Evolutionary conservation across 2,113 vertebrate species (phyloP), one percentile per base, ranked within the genome.

Genomic region (Crotalus helleri): DNA sequence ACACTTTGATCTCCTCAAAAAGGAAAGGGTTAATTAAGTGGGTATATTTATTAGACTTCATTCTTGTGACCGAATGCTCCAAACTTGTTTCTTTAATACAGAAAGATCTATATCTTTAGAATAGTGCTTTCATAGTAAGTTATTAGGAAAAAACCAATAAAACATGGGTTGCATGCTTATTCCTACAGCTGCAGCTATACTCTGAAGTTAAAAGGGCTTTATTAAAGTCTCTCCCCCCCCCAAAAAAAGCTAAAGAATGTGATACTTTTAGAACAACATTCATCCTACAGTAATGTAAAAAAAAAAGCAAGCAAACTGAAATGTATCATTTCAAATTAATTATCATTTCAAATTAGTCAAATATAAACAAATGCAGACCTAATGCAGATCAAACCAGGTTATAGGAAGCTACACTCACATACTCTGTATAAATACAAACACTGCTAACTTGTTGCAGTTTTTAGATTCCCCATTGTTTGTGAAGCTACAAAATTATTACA

Each of bases 381-480:
- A 69, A 69, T 69, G 13, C 64, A 69, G 5, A 69, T 69, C 64
- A 69, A 81, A 44, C 7, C 33, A 44, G n/a, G 39, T 15, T 74
- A 26, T 51, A 93, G 26, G 23, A 94, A 93, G 93, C 4, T 39
- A 33, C 10, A 87, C 55, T 21, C 33, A 21, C 17, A 44, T 81
- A 21, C 29, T 69, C 29, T 69, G 29, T 39, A 81, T 44, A 81
- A 81, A 93, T 92, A 94, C 92, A 94, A 95, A 88, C 93, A 93
- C 87, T 95, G 93, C 33, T 88, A 93, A 95, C 88, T 88, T 85
- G 51, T 92, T 94, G 88, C 89, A n/a, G 1, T 29, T 26, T 86
- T 92, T 95, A 92, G 95, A 53, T 91, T 95, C 94, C 93, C 93
- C 94, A 89, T 92, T 64, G 61, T 88, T 49, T 87, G 15, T 12